These are phyloP conservation scores for Argyra leucocephala DNA, from an alignment of 2,888 invertebrate genomes.

Conservation along the genomic window DNA sequence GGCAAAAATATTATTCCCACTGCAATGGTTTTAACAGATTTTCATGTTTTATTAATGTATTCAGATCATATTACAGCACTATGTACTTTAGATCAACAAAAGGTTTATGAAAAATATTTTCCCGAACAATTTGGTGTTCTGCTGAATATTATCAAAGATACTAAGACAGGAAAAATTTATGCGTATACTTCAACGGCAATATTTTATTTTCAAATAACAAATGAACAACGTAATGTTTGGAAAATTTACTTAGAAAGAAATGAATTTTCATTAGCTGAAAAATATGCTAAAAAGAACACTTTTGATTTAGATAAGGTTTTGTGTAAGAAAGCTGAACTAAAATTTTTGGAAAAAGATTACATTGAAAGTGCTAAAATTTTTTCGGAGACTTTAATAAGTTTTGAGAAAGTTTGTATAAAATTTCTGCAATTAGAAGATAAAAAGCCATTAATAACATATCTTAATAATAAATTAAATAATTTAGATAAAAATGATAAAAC, in stretches of 20 bases:
- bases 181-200: conserved; percentile 74
- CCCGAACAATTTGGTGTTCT: conserved; percentile 71
- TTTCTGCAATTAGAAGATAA: conserved; percentile 68
- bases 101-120: conserved; percentile 77
- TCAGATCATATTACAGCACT: conserved; percentile 73
- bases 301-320: conserved; percentile 74
- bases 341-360: conserved; percentile 69
- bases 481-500: conserved; percentile 66
- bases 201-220: conserved; percentile 73
- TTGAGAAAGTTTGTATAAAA: conserved; percentile 89
- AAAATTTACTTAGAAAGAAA: conserved; percentile 76
- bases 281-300: conserved; percentile 71
- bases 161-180: conserved; percentile 70
- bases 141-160: conserved; percentile 71
- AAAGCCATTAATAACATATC: conserved; percentile 76
- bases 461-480: conserved; percentile 71
- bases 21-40: conserved; percentile 77
- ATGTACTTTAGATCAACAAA: conserved; percentile 73
- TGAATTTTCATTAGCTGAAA: conserved; percentile 77
- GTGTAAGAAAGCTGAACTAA: conserved; percentile 77
- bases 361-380: conserved; percentile 77
- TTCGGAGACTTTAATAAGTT: conserved; percentile 82
- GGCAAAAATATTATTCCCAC: conserved; percentile 48
- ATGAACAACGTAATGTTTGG: conserved; percentile 83
- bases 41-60: conserved; percentile 78